Evolutionary conservation across 2,888 invertebrate species (phyloP), one percentile per base, ranked within the genome.

Genomic region (Brachynemurus nebulosus): DNA sequence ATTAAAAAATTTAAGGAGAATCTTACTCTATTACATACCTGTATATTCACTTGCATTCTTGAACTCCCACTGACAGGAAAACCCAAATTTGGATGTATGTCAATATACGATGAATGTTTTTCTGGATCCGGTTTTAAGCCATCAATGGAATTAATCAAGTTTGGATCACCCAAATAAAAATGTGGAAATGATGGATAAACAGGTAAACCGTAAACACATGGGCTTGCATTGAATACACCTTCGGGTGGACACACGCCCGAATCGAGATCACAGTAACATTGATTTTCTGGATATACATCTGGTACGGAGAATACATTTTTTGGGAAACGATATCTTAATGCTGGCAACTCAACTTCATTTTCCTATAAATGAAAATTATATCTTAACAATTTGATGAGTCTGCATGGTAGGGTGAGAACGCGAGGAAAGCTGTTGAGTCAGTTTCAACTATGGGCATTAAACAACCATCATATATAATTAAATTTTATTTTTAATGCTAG

Each of bases 71-170:
- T 71, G 12, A 86, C 69, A 0, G 79, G 72, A 34, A 82, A 72
- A 0, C 80, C 85, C 25, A 84, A 61, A 0, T 72, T 76, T 1
- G 88, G 86, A 60, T 90, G 89, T 1, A 91, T 61, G 55, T 90
- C 83, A 2, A 86, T 54, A 57, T 69, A 80, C 0, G 79, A 78
- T 42, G 77, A 75, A 56, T 86, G 81, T 0, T 69, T 60, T 1
- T 69, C 59, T 0, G 70, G 64, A 20, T 73, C 64, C 0, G 83
- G 81, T 2, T 71, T 58, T 12, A 86, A 60, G 1, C 86, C 86
- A 0, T 71, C 71, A n/a, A 86, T 65, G 0, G 68, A 59, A 1
- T 74, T 59, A 1, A 67, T 62, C 1, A 86, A 58, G 0, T 54
- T 54, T 0, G 73, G 69, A 53, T 85, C 81, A 0, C 73, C 85